These are phyloP conservation scores for Drosophila picticornis DNA, from an alignment of 2,888 invertebrate genomes.

Conservation along the genomic window DNA sequence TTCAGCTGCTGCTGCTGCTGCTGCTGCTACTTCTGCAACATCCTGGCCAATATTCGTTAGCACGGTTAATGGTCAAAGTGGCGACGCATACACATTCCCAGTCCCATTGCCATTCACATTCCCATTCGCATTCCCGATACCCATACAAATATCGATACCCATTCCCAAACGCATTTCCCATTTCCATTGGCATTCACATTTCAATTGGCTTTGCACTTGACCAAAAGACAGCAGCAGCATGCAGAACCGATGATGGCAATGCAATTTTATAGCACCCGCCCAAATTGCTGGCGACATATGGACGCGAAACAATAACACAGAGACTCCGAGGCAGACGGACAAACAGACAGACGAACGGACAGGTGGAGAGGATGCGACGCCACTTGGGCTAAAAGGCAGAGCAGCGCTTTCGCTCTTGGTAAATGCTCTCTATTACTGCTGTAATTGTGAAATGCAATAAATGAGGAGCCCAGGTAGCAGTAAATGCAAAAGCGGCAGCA, in stretches of 20 bases:
- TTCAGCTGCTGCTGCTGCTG: slow-evolving; percentile 7
- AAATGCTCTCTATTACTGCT: slow-evolving; percentile 59
- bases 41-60: slow-evolving; percentile 60
- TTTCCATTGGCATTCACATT: slow-evolving; percentile 38
- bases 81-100: slow-evolving; percentile 43
- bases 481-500: slow-evolving; percentile 11
- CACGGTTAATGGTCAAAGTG: slow-evolving; percentile 57
- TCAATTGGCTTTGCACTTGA: slow-evolving; percentile 58
- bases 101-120: slow-evolving; percentile 10
- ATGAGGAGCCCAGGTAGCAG: slow-evolving; percentile 6
- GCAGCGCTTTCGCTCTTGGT: slow-evolving; percentile 1
- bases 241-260: slow-evolving; percentile 52
- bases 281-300: slow-evolving; percentile 74
- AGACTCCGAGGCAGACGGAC: slow-evolving; percentile 5
- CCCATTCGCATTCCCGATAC: background rate
- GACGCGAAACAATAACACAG: slow-evolving; percentile 57
- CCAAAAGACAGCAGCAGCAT: slow-evolving; percentile 46
- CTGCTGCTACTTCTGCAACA: slow-evolving; percentile 27
- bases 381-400: slow-evolving; percentile 21
- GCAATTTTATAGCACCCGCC: slow-evolving; percentile 56
- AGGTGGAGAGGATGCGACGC: slow-evolving; percentile 5
- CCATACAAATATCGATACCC: slow-evolving; percentile 4
- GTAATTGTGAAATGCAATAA: slow-evolving; percentile 60
- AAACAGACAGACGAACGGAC: background rate
- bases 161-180: slow-evolving; percentile 10